Evolutionary conservation across 2,888 invertebrate species (phyloP).

Genomic region (Cheilosia soror): DNA sequence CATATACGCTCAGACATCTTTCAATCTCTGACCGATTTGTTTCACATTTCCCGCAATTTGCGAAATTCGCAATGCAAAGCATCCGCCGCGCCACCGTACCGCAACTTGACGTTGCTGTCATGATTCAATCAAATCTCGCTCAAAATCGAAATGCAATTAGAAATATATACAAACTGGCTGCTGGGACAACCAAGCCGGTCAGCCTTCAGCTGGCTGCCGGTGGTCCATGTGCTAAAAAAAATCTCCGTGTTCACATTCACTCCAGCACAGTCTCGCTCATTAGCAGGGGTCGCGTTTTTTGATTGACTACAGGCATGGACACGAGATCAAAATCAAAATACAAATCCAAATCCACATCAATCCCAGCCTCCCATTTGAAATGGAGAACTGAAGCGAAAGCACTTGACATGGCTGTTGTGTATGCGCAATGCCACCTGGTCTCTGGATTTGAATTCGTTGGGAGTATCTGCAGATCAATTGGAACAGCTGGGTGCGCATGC

Average conservation of each 20-base stretch:
- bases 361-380: constrained; percentile 30
- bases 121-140: constrained; percentile 67
- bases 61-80: constrained; percentile 67
- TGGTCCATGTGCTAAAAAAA: constrained; percentile 49
- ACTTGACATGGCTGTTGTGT: constrained; percentile 58
- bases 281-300: constrained; percentile 68
- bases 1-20: constrained; percentile 58
- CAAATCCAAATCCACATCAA: constrained; percentile 54
- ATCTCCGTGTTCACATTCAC: constrained; percentile 38
- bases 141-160: constrained; percentile 71
- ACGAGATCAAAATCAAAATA: constrained; percentile 67
- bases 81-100: constrained; percentile 28
- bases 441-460: neutral
- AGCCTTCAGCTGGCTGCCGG: constrained; percentile 61
- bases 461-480: constrained; percentile 3
- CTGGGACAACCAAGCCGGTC: constrained; percentile 22
- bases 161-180: constrained; percentile 58
- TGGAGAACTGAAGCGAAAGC: constrained; percentile 56
- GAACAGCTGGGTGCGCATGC: constrained; percentile 60
- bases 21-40: constrained; percentile 70
- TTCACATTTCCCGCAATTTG: constrained; percentile 73
- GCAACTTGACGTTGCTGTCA: constrained; percentile 62
- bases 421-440: constrained; percentile 61
- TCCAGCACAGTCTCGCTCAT: constrained; percentile 59
- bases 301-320: constrained; percentile 70